phyloP scores from a whole-genome alignment of 2,888 invertebrate genomes.

The Nineta flava region DNA sequence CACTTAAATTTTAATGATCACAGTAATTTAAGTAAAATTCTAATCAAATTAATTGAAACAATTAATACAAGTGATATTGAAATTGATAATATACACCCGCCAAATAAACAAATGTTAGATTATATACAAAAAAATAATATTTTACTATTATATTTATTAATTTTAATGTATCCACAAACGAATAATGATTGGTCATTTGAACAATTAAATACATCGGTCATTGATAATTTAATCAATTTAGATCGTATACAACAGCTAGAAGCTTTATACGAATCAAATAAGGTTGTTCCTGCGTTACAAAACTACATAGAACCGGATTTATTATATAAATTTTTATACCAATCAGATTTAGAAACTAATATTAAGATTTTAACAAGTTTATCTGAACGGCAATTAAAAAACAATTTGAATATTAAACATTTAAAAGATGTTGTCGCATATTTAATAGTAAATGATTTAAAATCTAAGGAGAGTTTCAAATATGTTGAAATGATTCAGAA shows the following conservation, averaged over 20 bases:
- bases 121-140: slow-evolving; percentile 51
- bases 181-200: slow-evolving; percentile 33
- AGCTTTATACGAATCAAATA: slow-evolving; percentile 36
- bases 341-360: slow-evolving; percentile 28
- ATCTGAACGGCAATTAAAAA: slow-evolving; percentile 36
- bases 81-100: slow-evolving; percentile 22
- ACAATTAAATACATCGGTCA: slow-evolving; percentile 31
- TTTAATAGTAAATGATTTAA: slow-evolving; percentile 36
- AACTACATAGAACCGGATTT: slow-evolving; percentile 35
- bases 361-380: slow-evolving; percentile 36
- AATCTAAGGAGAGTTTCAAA: slow-evolving; percentile 31
- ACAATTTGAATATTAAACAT: slow-evolving; percentile 34
- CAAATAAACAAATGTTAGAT: slow-evolving; percentile 37
- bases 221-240: slow-evolving; percentile 42
- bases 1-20: slow-evolving; percentile 17
- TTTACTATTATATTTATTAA: slow-evolving; percentile 50
- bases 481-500: slow-evolving; percentile 36
- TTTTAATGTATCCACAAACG: slow-evolving; percentile 41
- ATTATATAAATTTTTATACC: slow-evolving; percentile 31
- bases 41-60: slow-evolving; percentile 28
- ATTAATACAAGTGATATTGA: slow-evolving; percentile 33
- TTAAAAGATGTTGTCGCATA: slow-evolving; percentile 42
- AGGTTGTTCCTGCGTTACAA: slow-evolving; percentile 40
- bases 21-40: slow-evolving; percentile 21
- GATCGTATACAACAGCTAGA: slow-evolving; percentile 36